These are phyloP conservation scores for Sarcophaga carnaria DNA, from an alignment of 2,888 invertebrate species.

Conservation along the genomic window DNA sequence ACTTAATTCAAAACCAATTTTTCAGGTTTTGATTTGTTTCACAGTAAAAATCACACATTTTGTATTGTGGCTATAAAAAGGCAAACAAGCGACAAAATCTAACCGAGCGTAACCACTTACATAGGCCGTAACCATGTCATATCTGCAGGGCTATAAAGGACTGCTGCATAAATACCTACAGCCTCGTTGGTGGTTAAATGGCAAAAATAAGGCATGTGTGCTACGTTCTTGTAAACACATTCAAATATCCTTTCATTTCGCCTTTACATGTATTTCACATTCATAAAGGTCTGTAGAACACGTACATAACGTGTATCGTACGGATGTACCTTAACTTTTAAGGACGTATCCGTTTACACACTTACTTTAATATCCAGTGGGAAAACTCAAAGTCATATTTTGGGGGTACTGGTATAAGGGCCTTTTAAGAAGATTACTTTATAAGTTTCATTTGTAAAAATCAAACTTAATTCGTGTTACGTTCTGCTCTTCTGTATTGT, in stretches of 20 bases:
- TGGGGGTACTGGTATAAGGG: background rate
- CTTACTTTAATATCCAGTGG: background rate
- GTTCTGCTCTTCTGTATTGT: too few species aligned
- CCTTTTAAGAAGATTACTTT: background rate
- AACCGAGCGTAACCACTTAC: constrained; percentile 76
- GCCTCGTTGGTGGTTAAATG: background rate
- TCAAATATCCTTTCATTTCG: background rate
- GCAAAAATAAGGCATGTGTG: background rate
- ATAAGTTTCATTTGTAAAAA: background rate
- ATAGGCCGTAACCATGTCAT: constrained; percentile 70
- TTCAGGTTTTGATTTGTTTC: constrained; percentile 70
- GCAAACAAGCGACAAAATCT: constrained; percentile 66
- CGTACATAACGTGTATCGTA: background rate
- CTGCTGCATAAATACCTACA: background rate
- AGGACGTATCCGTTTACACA: background rate
- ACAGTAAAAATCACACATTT: constrained; percentile 39
- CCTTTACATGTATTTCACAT: background rate
- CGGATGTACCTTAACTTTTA: background rate
- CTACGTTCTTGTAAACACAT: background rate
- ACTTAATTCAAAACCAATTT: constrained; percentile 74
- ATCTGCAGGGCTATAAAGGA: background rate
- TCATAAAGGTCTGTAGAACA: background rate
- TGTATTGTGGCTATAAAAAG: constrained; percentile 29
- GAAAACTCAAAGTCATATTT: background rate
- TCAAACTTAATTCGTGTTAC: too few species aligned